Conservation (phyloP, 2,888 invertebrate species). For the Thumatha senex region DNA sequence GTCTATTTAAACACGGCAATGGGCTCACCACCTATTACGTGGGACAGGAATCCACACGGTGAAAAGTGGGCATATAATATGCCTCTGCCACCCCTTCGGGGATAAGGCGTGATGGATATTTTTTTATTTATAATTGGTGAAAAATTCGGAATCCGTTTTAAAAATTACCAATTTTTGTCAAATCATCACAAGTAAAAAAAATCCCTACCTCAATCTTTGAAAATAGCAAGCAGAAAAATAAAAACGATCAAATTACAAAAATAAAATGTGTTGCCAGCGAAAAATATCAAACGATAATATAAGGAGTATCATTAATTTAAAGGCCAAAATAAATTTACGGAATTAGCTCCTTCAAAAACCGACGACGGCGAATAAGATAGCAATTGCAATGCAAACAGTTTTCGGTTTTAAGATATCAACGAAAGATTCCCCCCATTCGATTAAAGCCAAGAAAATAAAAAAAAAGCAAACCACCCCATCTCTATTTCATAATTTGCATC, state of each 20-base stretch:
- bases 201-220: too few species aligned
- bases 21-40: too few species aligned
- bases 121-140: too few species aligned
- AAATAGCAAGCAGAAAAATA: background rate
- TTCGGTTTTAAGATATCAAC: slow-evolving; percentile 57
- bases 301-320: slow-evolving; percentile 31
- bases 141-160: too few species aligned
- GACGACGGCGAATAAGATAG: slow-evolving; percentile 25
- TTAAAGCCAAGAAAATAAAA: slow-evolving; percentile 67
- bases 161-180: too few species aligned
- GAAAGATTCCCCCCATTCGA: slow-evolving; percentile 73
- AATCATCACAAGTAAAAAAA: too few species aligned
- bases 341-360: slow-evolving; percentile 37
- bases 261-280: slow-evolving; percentile 23
- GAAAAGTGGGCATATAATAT: too few species aligned
- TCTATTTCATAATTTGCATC: slow-evolving; percentile 82
- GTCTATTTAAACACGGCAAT: too few species aligned
- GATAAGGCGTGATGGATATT: too few species aligned
- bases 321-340: slow-evolving; percentile 36
- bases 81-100: too few species aligned
- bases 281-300: slow-evolving; percentile 36
- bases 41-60: too few species aligned
- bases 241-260: slow-evolving; percentile 23
- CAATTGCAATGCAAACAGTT: slow-evolving; percentile 65
- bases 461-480: slow-evolving; percentile 60